phyloP scores from a whole-genome alignment of 2,797 vertebrate species.

The Sebastes variabilis region DNA sequence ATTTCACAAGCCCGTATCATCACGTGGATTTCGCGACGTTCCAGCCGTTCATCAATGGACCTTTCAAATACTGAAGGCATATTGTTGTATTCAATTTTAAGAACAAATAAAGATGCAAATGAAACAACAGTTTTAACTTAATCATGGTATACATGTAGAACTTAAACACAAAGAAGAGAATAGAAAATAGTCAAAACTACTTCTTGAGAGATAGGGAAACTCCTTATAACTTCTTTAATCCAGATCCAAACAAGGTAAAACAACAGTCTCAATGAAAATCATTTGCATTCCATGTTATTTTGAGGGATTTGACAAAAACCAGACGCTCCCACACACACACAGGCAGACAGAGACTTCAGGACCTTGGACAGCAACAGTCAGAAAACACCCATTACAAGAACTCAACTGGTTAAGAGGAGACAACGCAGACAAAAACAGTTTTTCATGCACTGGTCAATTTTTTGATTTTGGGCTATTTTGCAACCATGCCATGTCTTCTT shows the following conservation, averaged over 20 bases:
- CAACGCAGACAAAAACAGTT: too few relatives aligned
- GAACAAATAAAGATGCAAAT: not conserved
- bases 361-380: constrained; percentile 20
- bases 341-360: not conserved
- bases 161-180: not conserved
- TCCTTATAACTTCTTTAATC: not conserved
- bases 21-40: not conserved
- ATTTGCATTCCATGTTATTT: not conserved
- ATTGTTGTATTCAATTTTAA: not conserved
- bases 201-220: not conserved
- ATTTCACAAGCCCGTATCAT: not conserved
- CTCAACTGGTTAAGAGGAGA: not conserved
- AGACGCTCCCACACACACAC: not conserved
- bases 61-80: not conserved
- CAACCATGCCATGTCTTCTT: not conserved
- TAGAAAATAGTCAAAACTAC: not conserved
- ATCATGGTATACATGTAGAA: not conserved
- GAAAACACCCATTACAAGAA: not conserved
- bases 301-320: not conserved
- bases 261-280: not conserved
- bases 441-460: too few relatives aligned
- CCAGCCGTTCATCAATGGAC: not conserved
- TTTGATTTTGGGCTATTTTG: not conserved
- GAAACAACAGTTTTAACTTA: not conserved
- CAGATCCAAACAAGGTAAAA: not conserved